Evolutionary conservation across 2,888 invertebrate genomes (phyloP).

Genomic region (Melipona bicolor): DNA sequence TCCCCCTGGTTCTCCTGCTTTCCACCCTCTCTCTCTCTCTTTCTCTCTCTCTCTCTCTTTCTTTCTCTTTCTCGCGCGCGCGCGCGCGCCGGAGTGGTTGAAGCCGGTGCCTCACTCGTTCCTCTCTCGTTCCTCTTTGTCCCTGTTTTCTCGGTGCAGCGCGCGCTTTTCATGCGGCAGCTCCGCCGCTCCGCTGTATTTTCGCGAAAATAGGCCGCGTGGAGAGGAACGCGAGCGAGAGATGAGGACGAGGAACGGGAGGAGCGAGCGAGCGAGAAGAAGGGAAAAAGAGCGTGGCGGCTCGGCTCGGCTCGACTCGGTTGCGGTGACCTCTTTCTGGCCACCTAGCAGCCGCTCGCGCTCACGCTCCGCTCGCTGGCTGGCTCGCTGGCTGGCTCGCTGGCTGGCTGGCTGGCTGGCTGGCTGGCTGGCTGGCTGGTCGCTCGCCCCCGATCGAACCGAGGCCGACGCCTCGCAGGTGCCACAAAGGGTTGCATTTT

Average conservation of each 20-base stretch:
- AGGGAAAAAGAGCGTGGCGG: slow-evolving; percentile 51
- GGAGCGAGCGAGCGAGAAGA: slow-evolving; percentile 16
- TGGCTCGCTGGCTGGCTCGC: not conserved
- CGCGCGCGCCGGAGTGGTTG: no score
- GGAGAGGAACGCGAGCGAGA: slow-evolving; percentile 53
- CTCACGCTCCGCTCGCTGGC: slow-evolving; percentile 2
- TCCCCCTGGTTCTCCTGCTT: slow-evolving; percentile 6
- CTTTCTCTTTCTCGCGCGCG: no score
- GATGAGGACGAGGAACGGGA: slow-evolving; percentile 19
- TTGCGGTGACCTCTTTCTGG: slow-evolving; percentile 55
- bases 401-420: not conserved
- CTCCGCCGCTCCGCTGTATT: slow-evolving; percentile 57
- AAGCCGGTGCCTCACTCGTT: not conserved
- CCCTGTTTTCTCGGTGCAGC: slow-evolving; percentile 51
- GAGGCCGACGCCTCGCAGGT: slow-evolving; percentile 46
- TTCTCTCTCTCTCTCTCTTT: no score
- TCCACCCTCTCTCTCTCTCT: no score
- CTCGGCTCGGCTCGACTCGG: slow-evolving; percentile 2
- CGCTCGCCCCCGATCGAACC: slow-evolving; percentile 42
- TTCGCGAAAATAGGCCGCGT: slow-evolving; percentile 74
- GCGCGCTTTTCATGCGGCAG: slow-evolving; percentile 58
- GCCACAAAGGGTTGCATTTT: slow-evolving; percentile 54
- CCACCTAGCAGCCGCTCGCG: slow-evolving; percentile 26
- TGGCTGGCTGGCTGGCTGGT: slow-evolving; percentile 2
- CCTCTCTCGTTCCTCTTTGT: slow-evolving; percentile 40